Evolutionary conservation across 2,797 vertebrate genomes (phyloP).

Genomic region (Mormyrops attenuatus): DNA sequence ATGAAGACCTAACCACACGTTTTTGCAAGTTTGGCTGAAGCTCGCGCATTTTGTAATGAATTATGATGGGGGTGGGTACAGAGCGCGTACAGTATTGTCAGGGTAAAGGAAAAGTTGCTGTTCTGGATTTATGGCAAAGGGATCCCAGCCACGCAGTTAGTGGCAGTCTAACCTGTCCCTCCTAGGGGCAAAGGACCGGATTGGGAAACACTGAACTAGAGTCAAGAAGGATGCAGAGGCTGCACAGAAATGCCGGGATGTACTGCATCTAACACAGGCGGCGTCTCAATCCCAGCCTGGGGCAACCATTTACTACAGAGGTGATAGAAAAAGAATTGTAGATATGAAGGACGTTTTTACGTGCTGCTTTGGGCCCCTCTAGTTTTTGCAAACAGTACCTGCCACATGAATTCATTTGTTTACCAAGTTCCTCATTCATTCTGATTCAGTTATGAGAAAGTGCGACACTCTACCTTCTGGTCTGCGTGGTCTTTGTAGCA

Average conservation of each 20-base stretch:
- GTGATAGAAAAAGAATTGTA: background rate
- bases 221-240: background rate
- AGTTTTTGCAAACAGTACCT: background rate
- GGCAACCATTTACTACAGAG: background rate
- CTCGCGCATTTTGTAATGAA: background rate
- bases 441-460: background rate
- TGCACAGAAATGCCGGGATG: background rate
- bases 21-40: background rate
- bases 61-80: background rate
- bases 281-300: background rate
- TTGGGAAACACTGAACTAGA: background rate
- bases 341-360: background rate
- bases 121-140: background rate
- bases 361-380: background rate
- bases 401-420: background rate
- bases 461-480: slow-evolving; percentile 66
- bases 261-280: background rate
- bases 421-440: background rate
- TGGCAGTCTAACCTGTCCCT: background rate
- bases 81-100: background rate
- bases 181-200: background rate
- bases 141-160: background rate
- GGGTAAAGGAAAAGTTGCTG: background rate
- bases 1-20: background rate
- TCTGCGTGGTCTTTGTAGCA: slow-evolving; percentile 73